These are phyloP conservation scores for Papilio demoleus DNA, from an alignment of 2,888 invertebrate species.

Conservation along the genomic window DNA sequence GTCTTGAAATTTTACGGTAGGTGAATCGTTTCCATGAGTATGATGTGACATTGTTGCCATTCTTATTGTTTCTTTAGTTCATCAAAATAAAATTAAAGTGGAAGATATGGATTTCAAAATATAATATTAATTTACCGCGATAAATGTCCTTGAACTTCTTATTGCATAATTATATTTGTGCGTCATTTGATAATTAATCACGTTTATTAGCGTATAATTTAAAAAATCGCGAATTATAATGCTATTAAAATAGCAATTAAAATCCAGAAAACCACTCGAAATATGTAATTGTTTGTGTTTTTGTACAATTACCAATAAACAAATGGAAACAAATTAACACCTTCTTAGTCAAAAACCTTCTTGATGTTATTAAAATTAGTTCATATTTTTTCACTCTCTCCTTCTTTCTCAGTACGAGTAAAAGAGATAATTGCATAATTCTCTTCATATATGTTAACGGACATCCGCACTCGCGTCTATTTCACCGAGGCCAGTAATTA, in stretches of 20 bases:
- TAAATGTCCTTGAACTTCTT: neutral
- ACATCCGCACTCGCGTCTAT: slow-evolving; percentile 38
- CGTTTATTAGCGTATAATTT: neutral
- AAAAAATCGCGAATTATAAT: slow-evolving; percentile 13
- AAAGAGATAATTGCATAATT: slow-evolving; percentile 5
- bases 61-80: neutral
- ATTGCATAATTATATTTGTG: neutral
- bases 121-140: neutral
- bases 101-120: neutral
- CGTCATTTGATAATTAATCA: neutral
- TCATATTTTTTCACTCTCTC: neutral
- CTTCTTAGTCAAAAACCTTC: no score
- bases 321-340: no score
- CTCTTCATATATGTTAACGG: neutral
- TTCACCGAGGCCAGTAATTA: slow-evolving; percentile 47
- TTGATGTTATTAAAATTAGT: neutral
- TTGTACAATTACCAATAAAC: no score
- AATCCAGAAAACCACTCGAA: neutral
- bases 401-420: neutral
- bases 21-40: neutral
- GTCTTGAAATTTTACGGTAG: neutral
- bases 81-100: neutral
- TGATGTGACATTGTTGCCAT: neutral
- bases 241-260: slow-evolving; percentile 24
- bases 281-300: neutral